phyloP scores from a whole-genome alignment of 2,888 invertebrate species.

The Tenthredo notha region DNA sequence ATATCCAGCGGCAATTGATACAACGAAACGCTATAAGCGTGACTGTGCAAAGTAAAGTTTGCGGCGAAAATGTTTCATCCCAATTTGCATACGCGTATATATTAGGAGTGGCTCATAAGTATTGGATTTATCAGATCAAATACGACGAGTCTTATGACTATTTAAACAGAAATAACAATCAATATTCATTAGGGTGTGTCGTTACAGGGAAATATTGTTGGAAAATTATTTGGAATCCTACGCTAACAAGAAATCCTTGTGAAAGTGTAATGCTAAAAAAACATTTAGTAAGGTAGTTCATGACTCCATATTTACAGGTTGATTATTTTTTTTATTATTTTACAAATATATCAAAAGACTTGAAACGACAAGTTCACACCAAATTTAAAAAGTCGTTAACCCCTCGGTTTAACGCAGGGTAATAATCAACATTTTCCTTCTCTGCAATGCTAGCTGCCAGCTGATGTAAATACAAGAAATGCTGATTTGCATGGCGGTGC shows the following conservation, averaged over 20 bases:
- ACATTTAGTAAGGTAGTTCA: too few relatives aligned
- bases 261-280: too few relatives aligned
- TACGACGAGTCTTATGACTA: neutral
- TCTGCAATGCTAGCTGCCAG: neutral
- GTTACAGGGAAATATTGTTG: too few relatives aligned
- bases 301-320: too few relatives aligned
- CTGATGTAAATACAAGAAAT: slow-evolving; percentile 3
- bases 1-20: neutral
- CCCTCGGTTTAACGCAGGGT: neutral
- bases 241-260: too few relatives aligned
- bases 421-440: neutral
- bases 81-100: neutral
- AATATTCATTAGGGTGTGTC: neutral
- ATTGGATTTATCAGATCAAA: neutral
- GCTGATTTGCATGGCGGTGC: neutral
- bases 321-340: neutral
- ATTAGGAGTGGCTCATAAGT: neutral
- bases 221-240: too few relatives aligned
- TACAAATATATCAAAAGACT: neutral
- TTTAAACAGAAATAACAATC: neutral
- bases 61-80: neutral
- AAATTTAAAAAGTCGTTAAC: neutral
- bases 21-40: neutral
- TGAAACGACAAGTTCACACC: neutral
- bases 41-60: neutral